Evolutionary conservation across 1,140 invertebrate species (phyloP).

Genomic region (Hypothenemus hampei): DNA sequence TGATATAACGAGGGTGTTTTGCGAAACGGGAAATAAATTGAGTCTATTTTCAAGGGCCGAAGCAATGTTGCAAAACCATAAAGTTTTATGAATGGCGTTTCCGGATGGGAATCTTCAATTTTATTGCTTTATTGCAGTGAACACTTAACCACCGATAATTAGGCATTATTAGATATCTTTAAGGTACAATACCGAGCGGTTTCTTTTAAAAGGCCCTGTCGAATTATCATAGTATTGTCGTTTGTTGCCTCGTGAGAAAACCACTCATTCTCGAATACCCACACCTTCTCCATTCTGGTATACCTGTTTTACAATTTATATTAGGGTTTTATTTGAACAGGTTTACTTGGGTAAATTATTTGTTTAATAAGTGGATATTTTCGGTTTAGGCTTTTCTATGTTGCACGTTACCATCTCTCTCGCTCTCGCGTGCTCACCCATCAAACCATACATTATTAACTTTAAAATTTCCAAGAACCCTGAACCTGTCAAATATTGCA

Average conservation of each 20-base stretch:
- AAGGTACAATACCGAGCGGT: conserved; percentile 10
- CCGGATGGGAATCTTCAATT: no score
- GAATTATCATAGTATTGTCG: conserved; percentile 26
- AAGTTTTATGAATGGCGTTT: background rate
- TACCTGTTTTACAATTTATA: conserved; percentile 27
- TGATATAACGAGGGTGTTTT: background rate
- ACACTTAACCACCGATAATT: conserved; percentile 12
- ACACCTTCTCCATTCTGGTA: conserved; percentile 23
- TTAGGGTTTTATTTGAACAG: conserved; percentile 26
- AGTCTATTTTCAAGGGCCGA: background rate
- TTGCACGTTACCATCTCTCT: background rate
- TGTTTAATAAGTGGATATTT: conserved; percentile 20
- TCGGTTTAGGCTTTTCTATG: background rate
- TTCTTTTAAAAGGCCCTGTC: conserved; percentile 19
- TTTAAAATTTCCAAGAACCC: background rate
- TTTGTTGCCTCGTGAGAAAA: conserved; percentile 25
- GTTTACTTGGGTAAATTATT: conserved; percentile 20
- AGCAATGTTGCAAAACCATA: background rate
- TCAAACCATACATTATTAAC: background rate
- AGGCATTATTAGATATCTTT: conserved; percentile 17
- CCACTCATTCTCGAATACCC: conserved; percentile 23
- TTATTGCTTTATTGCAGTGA: conserved; percentile 20
- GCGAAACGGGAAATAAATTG: background rate
- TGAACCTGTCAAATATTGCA: background rate
- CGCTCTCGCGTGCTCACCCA: background rate